Evolutionary conservation across 1,140 invertebrate genomes (phyloP).

Genomic region (Littorina saxatilis): DNA sequence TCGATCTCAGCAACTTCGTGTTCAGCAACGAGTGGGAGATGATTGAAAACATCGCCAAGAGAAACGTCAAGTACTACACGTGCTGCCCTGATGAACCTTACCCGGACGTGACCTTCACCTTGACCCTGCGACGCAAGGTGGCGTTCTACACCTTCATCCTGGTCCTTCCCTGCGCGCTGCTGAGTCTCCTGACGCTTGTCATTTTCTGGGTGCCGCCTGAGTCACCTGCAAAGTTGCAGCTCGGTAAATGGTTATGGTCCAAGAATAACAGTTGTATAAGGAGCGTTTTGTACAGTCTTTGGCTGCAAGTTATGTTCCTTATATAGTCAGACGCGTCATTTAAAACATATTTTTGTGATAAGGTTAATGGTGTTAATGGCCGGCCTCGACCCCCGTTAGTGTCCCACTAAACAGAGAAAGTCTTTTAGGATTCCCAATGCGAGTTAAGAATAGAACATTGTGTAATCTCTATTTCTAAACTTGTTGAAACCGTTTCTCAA

Average conservation of each 20-base stretch:
- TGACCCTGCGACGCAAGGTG: constrained; percentile 66
- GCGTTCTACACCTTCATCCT: constrained; percentile 75
- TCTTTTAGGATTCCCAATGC: too few species aligned
- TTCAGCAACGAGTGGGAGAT: constrained; percentile 73
- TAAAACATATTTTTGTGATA: too few species aligned
- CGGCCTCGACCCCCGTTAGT: too few species aligned
- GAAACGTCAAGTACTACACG: constrained; percentile 66
- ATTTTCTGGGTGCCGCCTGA: constrained; percentile 76
- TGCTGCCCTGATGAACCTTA: constrained; percentile 71
- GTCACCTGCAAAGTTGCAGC: constrained; percentile 74
- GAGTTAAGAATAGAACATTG: too few species aligned
- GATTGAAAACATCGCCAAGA: constrained; percentile 54
- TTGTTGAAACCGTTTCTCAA: too few species aligned
- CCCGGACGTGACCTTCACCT: constrained; percentile 70
- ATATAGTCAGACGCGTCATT: too few species aligned
- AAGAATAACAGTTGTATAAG: too few species aligned
- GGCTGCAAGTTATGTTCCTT: too few species aligned
- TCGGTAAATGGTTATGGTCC: constrained; percentile 71
- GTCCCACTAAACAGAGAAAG: too few species aligned
- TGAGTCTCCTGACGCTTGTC: constrained; percentile 71
- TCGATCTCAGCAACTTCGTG: constrained; percentile 67
- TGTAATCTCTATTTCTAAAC: too few species aligned
- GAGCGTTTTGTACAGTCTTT: too few species aligned
- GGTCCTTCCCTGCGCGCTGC: constrained; percentile 70
- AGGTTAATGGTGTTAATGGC: too few species aligned